Evolutionary conservation across 2,888 invertebrate genomes (phyloP), one percentile per base, ranked within the genome.

Genomic region (Bursaphelenchus okinawaensis): DNA sequence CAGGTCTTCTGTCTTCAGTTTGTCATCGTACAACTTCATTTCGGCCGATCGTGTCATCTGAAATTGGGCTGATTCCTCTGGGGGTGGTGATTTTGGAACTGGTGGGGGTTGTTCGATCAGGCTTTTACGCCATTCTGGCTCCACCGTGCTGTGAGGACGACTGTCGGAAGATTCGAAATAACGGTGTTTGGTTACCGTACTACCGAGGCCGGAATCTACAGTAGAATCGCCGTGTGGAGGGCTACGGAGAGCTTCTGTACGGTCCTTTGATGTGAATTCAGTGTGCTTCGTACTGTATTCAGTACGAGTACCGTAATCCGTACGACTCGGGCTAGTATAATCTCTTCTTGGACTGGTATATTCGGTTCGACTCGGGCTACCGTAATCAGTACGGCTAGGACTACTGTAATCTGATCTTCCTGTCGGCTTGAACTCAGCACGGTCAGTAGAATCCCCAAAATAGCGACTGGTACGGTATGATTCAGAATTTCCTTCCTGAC

Each of bases 31-130:
- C 28, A 69, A 52, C 22, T 60, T 64, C 52, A 69, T 24, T 66
- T 69, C 69, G 16, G 71, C 63, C 19, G 62, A 68, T 22, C 69
- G 24, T n/a, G 70, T 71, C 69, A 69, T 71, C 51, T 69, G 71
- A 20, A 69, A 64, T 40, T 66, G 70, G 6, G 69, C 62, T 8
- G 50, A 23, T 26, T 72, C 72, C 7, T 26, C 23, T 19, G 69
- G 40, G 22, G 56, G 6, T 28, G 67, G 51, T 19, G 26, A 28
- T 19, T 20, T 40, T 1, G 51, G 51, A 40, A 59, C 52, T n/a
- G 40, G 22, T 12, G 50, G 51, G 12, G 31, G 40, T 6, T 54
- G 61, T 24, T 26, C 24, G 6, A 24, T 26, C 9, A n/a, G 19
- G 19, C 56, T n/a, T 12, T 28, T 23, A 7, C 61, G 12, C 65